Conservation (phyloP, 1,140 invertebrate genomes). For the Vollenhovia emeryi region DNA sequence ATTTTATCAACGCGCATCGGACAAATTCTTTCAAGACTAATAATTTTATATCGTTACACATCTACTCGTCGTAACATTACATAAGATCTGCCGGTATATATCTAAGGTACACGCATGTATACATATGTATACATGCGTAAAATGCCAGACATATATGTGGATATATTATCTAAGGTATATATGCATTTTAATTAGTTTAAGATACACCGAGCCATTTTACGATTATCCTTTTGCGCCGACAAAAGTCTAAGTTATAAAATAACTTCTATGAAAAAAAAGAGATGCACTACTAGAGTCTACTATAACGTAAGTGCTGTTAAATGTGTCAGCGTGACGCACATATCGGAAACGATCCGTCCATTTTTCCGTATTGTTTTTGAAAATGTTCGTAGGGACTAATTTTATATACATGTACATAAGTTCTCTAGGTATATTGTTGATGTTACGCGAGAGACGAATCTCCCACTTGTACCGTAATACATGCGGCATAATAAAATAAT, state of each 20-base stretch:
- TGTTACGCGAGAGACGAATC: not conserved
- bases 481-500: slow-evolving; percentile 19
- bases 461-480: not conserved
- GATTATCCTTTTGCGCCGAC: not conserved
- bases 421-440: not conserved
- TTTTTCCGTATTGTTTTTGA: not conserved
- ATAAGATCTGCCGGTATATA: not conserved
- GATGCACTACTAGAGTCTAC: not conserved
- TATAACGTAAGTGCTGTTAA: not conserved
- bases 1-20: not conserved
- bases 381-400: slow-evolving; percentile 21
- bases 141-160: too few species aligned
- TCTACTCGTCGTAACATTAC: not conserved
- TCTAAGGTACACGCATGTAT: too few species aligned
- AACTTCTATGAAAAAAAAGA: not conserved
- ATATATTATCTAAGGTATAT: not conserved
- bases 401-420: slow-evolving; percentile 29
- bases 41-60: slow-evolving; percentile 39
- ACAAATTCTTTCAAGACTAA: slow-evolving; percentile 11
- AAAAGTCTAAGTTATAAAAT: not conserved
- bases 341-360: slow-evolving; percentile 39
- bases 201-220: not conserved
- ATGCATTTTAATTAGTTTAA: not conserved
- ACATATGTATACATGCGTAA: too few species aligned
- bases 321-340: not conserved